These are phyloP conservation scores for Tenodera sinensis DNA, from an alignment of 2,888 invertebrate species.

Conservation along the genomic window DNA sequence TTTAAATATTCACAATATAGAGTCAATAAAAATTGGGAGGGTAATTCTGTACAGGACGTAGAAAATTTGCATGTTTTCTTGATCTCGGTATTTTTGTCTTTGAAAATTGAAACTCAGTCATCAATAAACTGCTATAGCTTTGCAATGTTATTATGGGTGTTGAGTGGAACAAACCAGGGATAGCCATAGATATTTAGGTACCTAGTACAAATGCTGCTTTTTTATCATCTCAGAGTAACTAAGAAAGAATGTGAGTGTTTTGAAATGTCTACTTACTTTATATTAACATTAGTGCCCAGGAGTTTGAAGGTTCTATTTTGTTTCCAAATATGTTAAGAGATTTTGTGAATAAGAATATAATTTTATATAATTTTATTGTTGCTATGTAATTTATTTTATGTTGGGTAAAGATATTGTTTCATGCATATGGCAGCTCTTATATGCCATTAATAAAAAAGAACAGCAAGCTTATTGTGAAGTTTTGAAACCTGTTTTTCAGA, in stretches of 20 bases:
- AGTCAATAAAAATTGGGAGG: background rate
- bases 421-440: background rate
- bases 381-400: background rate
- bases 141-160: background rate
- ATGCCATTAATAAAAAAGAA: background rate
- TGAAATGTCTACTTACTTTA: background rate
- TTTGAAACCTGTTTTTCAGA: background rate
- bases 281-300: background rate
- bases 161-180: background rate
- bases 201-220: background rate
- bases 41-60: background rate
- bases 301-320: background rate
- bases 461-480: too few species aligned
- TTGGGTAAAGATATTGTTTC: background rate
- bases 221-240: background rate
- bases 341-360: slow-evolving; percentile 45
- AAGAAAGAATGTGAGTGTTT: background rate
- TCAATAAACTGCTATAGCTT: background rate
- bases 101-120: background rate
- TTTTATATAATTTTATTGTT: background rate
- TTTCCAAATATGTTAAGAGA: background rate
- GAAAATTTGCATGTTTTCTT: background rate
- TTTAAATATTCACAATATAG: background rate
- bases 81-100: background rate
- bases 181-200: background rate